These are phyloP conservation scores for Lontra canadensis DNA, from an alignment of 2,113 vertebrate genomes.

Conservation along the genomic window DNA sequence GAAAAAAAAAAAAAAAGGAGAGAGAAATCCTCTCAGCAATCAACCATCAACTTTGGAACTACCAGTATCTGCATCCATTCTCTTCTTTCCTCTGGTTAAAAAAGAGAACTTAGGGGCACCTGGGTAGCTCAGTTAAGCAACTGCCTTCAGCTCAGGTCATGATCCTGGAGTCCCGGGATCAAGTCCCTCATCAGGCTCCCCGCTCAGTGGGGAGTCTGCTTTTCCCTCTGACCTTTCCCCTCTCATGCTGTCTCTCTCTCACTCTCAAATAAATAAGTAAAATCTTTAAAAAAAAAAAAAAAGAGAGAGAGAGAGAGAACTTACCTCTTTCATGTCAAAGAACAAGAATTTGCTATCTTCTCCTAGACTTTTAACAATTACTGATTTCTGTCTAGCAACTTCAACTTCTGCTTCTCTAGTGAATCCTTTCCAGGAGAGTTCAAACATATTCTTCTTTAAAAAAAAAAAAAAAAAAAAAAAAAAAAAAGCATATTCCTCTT, in stretches of 20 bases:
- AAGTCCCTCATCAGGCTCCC: no score
- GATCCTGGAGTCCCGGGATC: no score
- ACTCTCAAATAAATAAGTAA: no score
- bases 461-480: background rate
- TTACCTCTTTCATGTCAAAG: background rate
- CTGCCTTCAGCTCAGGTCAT: no score
- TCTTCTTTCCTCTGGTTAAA: slow-evolving; percentile 18
- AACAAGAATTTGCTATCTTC: background rate
- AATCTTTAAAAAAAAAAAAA: no score
- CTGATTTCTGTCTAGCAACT: background rate
- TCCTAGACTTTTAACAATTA: background rate
- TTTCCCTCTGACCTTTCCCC: no score
- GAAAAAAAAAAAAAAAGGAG: background rate
- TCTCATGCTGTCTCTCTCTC: no score
- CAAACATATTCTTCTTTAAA: background rate
- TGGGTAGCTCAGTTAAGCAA: no score
- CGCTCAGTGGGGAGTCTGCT: no score
- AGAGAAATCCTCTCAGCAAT: background rate
- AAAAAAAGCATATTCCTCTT: background rate
- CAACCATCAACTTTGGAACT: slow-evolving; percentile 27
- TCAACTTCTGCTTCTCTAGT: background rate
- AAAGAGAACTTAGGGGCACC: background rate
- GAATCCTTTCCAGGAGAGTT: background rate
- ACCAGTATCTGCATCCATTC: background rate
- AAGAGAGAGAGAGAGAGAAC: background rate